Evolutionary conservation across 2,888 invertebrate species (phyloP), one percentile per base, ranked within the genome.

Genomic region (Morpho deidamia): DNA sequence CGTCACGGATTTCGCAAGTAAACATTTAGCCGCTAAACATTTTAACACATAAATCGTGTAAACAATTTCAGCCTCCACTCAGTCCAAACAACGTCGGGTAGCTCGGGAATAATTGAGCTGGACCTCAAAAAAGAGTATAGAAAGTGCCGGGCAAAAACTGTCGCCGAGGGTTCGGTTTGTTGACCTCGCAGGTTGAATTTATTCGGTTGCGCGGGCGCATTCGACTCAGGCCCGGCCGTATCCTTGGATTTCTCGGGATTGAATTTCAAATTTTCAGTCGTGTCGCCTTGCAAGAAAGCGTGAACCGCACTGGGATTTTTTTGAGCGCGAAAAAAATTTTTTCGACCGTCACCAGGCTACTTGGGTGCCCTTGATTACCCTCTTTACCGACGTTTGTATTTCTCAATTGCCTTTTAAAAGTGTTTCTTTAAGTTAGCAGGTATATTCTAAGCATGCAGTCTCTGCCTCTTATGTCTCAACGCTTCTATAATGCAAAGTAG

Each of bases 191-290:
- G 61, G 56, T 58, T 61, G 61, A 58, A 83, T 82, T 84, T 83
- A 83, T 85, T 81, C 79, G 80, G 78, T 68, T 73, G 70, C 65
- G 66, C 63, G 58, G 59, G 65, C 72, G 72, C 70, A 65, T 62
- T 65, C 70, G 70, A 63, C 66, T 64, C 63, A 32, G 66, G 68
- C 68, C 58, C 60, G 59, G 56, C 42, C 68, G 72, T 70, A 81
- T 74, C 78, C 79, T 80, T 76, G 81, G 72, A 75, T 76, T 77
- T 81, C 80, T 74, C 71, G 70, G 72, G 74, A 84, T 86, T 83
- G 87, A 87, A 86, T 87, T 87, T 83, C 83, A 87, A 87, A 87
- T 87, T 86, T 84, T 85, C 83, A 82, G 79, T 74, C 76, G 75
- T 77, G 77, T 78, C 76, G 72, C 70, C 72, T 71, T 73, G 75